A percentile compares a stretch with the other conserved stretches of the same genome.
phyloP scores from a whole-genome alignment of 2,797 vertebrate species.

The Carcharodon carcharias region DNA sequence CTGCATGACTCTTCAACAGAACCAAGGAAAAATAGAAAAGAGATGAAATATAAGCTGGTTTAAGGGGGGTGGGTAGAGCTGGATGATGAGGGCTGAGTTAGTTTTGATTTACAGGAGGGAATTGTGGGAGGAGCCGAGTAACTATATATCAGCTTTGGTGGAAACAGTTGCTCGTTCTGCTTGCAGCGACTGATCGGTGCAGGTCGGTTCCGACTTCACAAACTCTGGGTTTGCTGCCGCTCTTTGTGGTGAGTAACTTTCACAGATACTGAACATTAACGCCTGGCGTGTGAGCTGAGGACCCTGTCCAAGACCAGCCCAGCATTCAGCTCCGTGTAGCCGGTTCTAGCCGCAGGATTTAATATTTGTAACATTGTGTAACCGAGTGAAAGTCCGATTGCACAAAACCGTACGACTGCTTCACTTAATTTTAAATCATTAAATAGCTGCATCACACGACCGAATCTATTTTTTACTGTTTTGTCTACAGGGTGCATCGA shows the following conservation, averaged over 20 bases:
- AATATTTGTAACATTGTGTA: not conserved
- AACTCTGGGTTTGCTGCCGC: not conserved
- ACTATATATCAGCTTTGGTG: too few relatives aligned
- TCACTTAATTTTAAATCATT: too few relatives aligned
- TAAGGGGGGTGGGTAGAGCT: too few relatives aligned
- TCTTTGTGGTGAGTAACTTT: not conserved
- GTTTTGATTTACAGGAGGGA: too few relatives aligned
- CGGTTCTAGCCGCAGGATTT: not conserved
- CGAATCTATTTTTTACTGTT: not conserved
- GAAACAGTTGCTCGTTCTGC: too few relatives aligned
- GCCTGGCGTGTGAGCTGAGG: not conserved
- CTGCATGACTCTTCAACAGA: too few relatives aligned
- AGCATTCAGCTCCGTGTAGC: not conserved
- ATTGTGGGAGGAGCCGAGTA: too few relatives aligned
- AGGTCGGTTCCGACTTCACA: not conserved
- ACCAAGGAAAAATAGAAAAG: too few relatives aligned
- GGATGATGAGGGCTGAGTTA: too few relatives aligned
- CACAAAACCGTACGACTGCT: not conserved
- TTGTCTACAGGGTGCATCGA: not conserved
- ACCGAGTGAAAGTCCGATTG: not conserved
- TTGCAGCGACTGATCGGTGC: too few relatives aligned
- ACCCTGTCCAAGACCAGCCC: not conserved
- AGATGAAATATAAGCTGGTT: too few relatives aligned
- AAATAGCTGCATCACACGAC: not conserved
- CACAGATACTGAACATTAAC: not conserved